Evolutionary conservation across 2,888 invertebrate species (phyloP).

Genomic region (Drosophila prolongata): DNA sequence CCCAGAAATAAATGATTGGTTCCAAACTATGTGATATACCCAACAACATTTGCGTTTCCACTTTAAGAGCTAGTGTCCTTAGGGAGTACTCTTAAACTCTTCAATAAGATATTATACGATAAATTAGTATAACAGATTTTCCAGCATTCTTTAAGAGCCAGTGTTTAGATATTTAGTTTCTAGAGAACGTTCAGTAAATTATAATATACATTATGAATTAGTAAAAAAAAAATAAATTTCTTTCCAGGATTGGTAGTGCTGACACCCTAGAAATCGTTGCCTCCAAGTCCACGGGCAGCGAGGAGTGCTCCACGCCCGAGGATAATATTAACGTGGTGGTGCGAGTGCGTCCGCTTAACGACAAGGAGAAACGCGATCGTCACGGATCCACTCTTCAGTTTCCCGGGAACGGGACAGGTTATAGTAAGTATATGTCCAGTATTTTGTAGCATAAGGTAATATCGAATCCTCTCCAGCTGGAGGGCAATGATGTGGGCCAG

Average conservation of each 20-base stretch:
- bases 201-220: too few relatives aligned
- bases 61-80: too few relatives aligned
- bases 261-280: constrained; percentile 84
- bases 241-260: constrained; percentile 82
- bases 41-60: background rate
- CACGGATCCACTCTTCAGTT: constrained; percentile 91
- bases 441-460: background rate
- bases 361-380: constrained; percentile 89
- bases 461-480: constrained; percentile 83
- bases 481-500: constrained; percentile 85
- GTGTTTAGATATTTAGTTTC: too few relatives aligned
- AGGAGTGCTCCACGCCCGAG: constrained; percentile 86
- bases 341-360: constrained; percentile 92
- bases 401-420: constrained; percentile 95
- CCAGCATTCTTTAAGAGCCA: too few relatives aligned
- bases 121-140: too few relatives aligned
- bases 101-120: too few relatives aligned
- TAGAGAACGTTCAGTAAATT: too few relatives aligned
- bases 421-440: constrained; percentile 81
- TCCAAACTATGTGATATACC: background rate
- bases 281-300: constrained; percentile 84
- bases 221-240: background rate
- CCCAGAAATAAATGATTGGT: background rate
- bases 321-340: constrained; percentile 96
- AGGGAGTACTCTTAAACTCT: too few relatives aligned